Evolutionary conservation across 2,113 vertebrate species (phyloP).

Genomic region (Sturnira hondurensis): DNA sequence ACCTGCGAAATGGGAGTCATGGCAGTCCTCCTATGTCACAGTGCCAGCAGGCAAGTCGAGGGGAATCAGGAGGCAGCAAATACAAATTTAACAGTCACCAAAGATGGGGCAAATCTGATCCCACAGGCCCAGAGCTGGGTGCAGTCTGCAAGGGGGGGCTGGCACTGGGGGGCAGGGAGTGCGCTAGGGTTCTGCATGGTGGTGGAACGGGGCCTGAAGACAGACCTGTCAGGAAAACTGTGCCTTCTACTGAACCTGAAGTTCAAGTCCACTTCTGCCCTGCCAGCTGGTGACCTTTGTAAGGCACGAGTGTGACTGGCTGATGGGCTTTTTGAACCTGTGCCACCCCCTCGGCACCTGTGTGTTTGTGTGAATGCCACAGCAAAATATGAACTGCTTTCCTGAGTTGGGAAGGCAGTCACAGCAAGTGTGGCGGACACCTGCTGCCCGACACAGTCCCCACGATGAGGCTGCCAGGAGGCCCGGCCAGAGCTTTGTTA

Average conservation of each 20-base stretch:
- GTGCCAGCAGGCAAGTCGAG: no score
- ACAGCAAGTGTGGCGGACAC: neutral
- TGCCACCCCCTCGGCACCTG: neutral
- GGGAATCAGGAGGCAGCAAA: neutral
- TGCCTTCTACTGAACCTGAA: neutral
- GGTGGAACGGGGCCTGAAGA: no score
- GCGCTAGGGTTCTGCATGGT: fast-evolving
- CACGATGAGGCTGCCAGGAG: neutral
- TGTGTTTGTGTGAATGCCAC: neutral
- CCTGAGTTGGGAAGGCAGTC: conserved; percentile 48
- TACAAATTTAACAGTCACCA: neutral
- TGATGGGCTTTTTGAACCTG: neutral
- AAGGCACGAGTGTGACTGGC: neutral
- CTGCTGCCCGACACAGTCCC: neutral
- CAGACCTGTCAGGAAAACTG: neutral
- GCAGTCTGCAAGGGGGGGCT: fast-evolving
- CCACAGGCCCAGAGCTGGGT: neutral
- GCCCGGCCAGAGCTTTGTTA: neutral
- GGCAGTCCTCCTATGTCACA: neutral
- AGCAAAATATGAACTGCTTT: conserved; percentile 2
- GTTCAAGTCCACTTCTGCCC: neutral
- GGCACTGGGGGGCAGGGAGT: fast-evolving
- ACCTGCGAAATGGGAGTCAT: neutral
- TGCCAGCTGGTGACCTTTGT: neutral
- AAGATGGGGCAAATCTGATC: fast-evolving